phyloP scores from a whole-genome alignment of 1,140 invertebrate species.

The Yoshiicerus persimilis region DNA sequence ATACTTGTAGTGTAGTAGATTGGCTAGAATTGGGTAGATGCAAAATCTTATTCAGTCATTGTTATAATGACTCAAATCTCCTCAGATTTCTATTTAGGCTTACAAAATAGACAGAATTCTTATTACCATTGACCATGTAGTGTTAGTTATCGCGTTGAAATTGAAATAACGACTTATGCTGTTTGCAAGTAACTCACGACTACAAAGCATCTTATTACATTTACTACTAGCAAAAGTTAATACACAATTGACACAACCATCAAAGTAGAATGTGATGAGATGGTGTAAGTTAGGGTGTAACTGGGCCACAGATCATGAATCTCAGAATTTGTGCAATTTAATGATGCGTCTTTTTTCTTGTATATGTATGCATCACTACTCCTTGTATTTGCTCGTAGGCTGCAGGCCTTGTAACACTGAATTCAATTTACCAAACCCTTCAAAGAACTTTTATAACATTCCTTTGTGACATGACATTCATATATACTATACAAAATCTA shows the following conservation, averaged over 20 bases:
- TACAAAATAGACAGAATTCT: no score
- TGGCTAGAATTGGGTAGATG: no score
- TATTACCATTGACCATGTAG: neutral
- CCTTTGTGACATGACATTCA: neutral
- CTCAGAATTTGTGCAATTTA: neutral
- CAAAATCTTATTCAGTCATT: no score
- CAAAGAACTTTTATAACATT: neutral
- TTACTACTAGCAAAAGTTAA: no score
- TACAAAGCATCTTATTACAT: neutral
- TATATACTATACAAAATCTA: neutral
- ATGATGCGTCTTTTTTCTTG: neutral
- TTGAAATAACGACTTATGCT: neutral
- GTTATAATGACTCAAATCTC: no score
- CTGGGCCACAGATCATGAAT: neutral
- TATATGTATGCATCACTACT: no score
- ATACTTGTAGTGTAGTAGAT: no score
- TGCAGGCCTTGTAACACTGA: neutral
- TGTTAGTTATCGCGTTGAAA: neutral
- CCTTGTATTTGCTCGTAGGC: neutral
- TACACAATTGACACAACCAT: neutral
- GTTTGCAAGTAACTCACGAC: neutral
- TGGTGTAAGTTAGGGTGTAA: neutral
- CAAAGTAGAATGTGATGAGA: neutral
- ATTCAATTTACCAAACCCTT: neutral
- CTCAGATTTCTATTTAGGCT: no score